Evolutionary conservation across 2,888 invertebrate species (phyloP), one percentile per base, ranked within the genome.

Genomic region (Merodon equestris): DNA sequence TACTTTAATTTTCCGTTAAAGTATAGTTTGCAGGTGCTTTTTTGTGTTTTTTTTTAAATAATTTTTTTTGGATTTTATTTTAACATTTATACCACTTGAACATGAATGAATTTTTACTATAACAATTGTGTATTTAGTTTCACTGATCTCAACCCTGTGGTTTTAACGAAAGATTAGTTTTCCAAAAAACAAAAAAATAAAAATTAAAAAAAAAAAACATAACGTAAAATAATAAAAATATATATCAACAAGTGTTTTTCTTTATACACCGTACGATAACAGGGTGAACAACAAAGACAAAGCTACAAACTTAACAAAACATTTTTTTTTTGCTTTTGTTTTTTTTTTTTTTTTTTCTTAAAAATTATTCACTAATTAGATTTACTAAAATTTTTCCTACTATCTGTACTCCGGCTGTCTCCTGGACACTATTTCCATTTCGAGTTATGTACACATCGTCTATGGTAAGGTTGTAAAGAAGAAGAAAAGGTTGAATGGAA

Each of bases 231-330:
- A 56, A 50, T 42, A 50, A 56, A 44, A 19, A 61, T 45, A 56
- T 27, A 7, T 57, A 73, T 64, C 53, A 68, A 76, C 66, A 77
- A 77, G 66, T 66, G 64, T 63, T 72, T 81, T 66, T 56, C 57
- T 67, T 76, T 54, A 61, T 73, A 68, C 72, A 73, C 74, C 64
- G n/a, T n/a, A n/a, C n/a, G 53, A 70, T 74, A 79, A 79, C 74
- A 79, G 68, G 74, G 54, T 74, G 73, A 79, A 79, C 74, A 79
- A 74, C 79, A 79, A 79, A 74, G 73, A 79, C 70, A 64, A 79
- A 74, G 67, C 64, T 60, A 79, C 79, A 79, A 79, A 79, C 79
- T 74, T 79, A 79, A 79, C 79, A 79, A 74, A 79, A 77, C 70
- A 70, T 54, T 58, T 15, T 63, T 64, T 51, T 74, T 68, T 73